Evolutionary conservation across 2,113 vertebrate genomes (phyloP).

Genomic region (Hippocampus abdominalis): DNA sequence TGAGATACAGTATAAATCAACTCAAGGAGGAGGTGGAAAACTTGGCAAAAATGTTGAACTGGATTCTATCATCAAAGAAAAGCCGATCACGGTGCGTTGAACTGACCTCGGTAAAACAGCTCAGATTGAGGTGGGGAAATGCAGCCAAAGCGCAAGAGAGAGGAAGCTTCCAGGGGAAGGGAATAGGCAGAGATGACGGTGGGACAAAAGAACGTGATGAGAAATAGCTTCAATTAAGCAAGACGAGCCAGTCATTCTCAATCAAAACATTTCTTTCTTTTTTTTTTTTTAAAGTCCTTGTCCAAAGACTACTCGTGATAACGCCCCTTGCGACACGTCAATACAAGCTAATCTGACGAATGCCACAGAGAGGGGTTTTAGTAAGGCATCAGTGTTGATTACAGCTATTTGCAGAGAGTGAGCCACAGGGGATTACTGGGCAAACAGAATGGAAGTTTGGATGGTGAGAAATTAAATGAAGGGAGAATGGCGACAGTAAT

Average conservation of each 20-base stretch:
- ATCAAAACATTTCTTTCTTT: conserved; percentile 52
- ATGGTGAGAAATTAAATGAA: conserved; percentile 33
- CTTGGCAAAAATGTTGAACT: conserved; percentile 47
- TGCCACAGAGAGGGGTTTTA: conserved; percentile 43
- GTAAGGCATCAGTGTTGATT: conserved; percentile 59
- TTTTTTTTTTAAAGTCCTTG: conserved; percentile 43
- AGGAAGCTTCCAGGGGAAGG: conserved; percentile 17
- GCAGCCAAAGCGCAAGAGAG: conserved; percentile 24
- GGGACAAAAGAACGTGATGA: conserved; percentile 58
- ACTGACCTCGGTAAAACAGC: conserved; percentile 55
- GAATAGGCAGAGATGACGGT: conserved; percentile 28
- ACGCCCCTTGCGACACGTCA: conserved; percentile 41
- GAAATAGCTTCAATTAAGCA: conserved; percentile 54
- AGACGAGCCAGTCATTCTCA: conserved; percentile 58
- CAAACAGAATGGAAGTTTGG: conserved; percentile 26
- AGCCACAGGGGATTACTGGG: conserved; percentile 32
- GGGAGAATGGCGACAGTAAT: conserved; percentile 10
- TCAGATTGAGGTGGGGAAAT: conserved; percentile 18
- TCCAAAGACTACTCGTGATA: conserved; percentile 60
- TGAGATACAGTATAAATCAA: conserved; percentile 58
- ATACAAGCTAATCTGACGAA: conserved; percentile 63
- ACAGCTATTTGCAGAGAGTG: conserved; percentile 51
- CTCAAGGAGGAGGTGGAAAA: conserved; percentile 46
- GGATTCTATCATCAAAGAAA: conserved; percentile 64
- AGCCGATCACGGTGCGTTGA: conserved; percentile 49